A percentile compares a stretch with the other conserved stretches of the same genome.
phyloP scores from a whole-genome alignment of 2,113 vertebrate genomes.

The Mastomys natalensis region DNA sequence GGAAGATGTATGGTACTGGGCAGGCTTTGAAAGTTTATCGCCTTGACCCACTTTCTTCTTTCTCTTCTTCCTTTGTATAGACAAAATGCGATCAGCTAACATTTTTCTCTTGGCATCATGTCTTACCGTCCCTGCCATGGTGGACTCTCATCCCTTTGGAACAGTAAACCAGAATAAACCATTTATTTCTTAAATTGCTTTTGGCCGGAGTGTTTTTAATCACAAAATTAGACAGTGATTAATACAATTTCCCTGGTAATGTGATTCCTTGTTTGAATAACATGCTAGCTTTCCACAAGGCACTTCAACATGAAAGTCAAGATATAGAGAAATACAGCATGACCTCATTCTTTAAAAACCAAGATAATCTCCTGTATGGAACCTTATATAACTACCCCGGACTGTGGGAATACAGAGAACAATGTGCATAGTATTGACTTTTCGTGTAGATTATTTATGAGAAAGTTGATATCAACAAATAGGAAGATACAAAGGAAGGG shows the following conservation, averaged over 20 bases:
- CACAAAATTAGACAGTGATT: neutral
- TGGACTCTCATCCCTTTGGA: neutral
- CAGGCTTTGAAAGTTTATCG: neutral
- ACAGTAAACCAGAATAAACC: neutral
- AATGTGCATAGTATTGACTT: neutral
- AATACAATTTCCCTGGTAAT: neutral
- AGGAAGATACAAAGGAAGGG: neutral
- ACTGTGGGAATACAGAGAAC: neutral
- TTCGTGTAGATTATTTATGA: conserved; percentile 7
- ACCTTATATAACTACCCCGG: neutral
- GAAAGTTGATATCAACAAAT: conserved; percentile 12
- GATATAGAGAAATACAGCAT: neutral
- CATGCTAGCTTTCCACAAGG: neutral
- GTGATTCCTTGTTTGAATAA: neutral
- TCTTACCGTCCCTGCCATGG: too few relatives aligned
- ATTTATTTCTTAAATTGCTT: neutral
- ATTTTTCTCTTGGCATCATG: neutral
- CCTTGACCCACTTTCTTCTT: too few relatives aligned
- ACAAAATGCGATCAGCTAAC: neutral
- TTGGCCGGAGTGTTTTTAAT: neutral
- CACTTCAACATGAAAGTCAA: conserved; percentile 2
- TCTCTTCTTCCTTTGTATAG: neutral
- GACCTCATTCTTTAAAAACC: conserved; percentile 45
- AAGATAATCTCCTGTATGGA: neutral
- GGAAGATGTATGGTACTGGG: neutral